Base-by-base conservation (phyloP, 2,113 vertebrate species). In the Archocentrus centrarchus region DNA sequence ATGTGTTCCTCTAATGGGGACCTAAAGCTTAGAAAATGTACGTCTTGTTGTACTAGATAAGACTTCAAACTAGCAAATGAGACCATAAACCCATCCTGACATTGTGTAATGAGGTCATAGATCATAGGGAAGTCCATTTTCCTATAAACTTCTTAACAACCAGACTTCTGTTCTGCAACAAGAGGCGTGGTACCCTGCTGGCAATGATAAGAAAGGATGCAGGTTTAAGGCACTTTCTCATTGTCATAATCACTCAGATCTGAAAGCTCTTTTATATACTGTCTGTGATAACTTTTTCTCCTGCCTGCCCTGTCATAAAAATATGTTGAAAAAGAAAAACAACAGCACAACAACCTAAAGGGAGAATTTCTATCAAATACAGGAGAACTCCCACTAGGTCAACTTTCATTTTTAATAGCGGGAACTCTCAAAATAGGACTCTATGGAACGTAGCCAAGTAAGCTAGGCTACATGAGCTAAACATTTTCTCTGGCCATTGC, bases 71-170 rank as follows among this genome's bases (percentile, higher is more conserved):
- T 18, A 24, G 37, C 63, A 50, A 68, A 68, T 68, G 41, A 70
- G 41, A 50, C 9, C 41, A 70, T 50, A 47, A 50, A 30, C 9
- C 7, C 5, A 0, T 50, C 22, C 3, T 3, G 41, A 50, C 0
- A 18, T 18, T 30, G 20, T 30, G 50, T 70, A 70, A 47, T 70
- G 22, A 70, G 22, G 11, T 70, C 22, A 50, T 24, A 68, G 41
- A 68, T 47, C 24, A 50, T 30, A 18, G 24, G 24, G 18, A 30
- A 39, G 15, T 24, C 18, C 64, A 50, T 50, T 70, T 70, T 30
- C 27, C 18, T 10, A 7, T 27, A 50, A 50, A 70, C 66, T 30
- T 18, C 8, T 68, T 50, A 47, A 68, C 15, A 68, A 47, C 2
- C 13, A 47, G 13, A 17, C 44, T 50, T 53, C 47, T 47, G 44